Base-by-base conservation (phyloP, 1,140 invertebrate species). In the Drosophila funebris region DNA sequence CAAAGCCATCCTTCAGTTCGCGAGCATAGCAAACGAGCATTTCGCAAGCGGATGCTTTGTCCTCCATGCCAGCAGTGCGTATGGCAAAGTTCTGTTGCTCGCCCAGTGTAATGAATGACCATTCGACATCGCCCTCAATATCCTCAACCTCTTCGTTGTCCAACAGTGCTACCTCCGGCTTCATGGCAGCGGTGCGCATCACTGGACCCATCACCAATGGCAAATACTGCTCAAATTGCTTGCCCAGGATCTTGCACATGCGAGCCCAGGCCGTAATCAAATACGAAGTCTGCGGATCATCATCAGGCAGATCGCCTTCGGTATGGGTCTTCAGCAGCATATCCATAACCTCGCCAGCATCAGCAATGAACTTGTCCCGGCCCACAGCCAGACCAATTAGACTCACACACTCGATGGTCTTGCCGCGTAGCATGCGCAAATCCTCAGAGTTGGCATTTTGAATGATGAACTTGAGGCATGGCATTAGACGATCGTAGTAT, bases 1-100 rank as follows among this genome's bases (percentile, higher is more conserved):
- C 96, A 92, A 99, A 99, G 2, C 96, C 97, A 87, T 99, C 97
- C 92, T 99, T 99, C 16, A 99, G 93, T 92, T 99, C 98, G 20
- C 97, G 94, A 0, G 99, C 99, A 92, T 99, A 99, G 92, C 98
- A 99, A 6, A 99, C 98, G 6, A 99, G 93, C 98, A 99, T 99
- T 92, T 99, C 98, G 91, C 98, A 99, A 0, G 99, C 99, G 1
- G 98, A 99, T 0, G 98, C 98, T 92, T 99, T 99, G 84, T 99
- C 99, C 92, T 99, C 99, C 58, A 99, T 93, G 72, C 95, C 96
- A 41, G 96, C 96, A 29, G 97, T 98, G 83, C 96, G 95, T 37
- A 98, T 97, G 41, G 97, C 97, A 90, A 98, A 97, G 90, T 97
- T 98, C 90, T 98, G 97, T 92, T 98, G 97, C 90, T 99, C 98